phyloP scores from a whole-genome alignment of 2,113 vertebrate species.

The Vanacampus margaritifer region DNA sequence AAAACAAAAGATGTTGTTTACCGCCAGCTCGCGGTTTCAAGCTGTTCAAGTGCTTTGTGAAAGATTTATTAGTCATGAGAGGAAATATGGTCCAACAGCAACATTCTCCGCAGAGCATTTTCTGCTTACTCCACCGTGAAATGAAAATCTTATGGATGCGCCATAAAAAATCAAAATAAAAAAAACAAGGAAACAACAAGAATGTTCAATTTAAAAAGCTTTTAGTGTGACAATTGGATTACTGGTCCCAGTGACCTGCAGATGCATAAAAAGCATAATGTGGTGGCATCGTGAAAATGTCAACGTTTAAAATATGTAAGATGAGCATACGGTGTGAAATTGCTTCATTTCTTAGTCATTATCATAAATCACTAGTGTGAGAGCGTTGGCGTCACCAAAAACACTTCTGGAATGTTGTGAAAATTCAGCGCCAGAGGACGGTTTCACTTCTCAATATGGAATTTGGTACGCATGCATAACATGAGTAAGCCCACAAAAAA shows the following conservation, averaged over 20 bases:
- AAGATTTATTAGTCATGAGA: slow-evolving; percentile 2
- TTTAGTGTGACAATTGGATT: background rate
- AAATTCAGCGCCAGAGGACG: background rate
- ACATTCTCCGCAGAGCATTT: background rate
- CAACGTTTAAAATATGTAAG: background rate
- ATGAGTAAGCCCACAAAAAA: background rate
- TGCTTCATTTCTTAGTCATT: background rate
- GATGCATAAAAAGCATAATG: background rate
- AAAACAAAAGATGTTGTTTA: slow-evolving; percentile 9
- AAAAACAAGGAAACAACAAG: background rate
- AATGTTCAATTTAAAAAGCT: slow-evolving; percentile 4
- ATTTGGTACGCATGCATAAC: background rate
- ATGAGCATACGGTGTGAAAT: slow-evolving; percentile 11
- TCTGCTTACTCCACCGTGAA: slow-evolving; percentile 5
- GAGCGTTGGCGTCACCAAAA: background rate
- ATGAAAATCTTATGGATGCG: slow-evolving; percentile 4
- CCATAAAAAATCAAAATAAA: background rate
- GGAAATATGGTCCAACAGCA: slow-evolving; percentile 2
- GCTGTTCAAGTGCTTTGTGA: slow-evolving; percentile 1
- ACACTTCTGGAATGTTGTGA: background rate
- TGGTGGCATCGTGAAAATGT: background rate
- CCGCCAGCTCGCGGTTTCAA: background rate
- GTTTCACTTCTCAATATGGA: background rate
- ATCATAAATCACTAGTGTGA: background rate
- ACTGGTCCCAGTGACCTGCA: background rate